Percentiles rank a stretch among this genome's conserved stretches.
These are phyloP conservation scores for Tauraco erythrolophus DNA, from an alignment of 2,113 vertebrate species.

Conservation along the genomic window DNA sequence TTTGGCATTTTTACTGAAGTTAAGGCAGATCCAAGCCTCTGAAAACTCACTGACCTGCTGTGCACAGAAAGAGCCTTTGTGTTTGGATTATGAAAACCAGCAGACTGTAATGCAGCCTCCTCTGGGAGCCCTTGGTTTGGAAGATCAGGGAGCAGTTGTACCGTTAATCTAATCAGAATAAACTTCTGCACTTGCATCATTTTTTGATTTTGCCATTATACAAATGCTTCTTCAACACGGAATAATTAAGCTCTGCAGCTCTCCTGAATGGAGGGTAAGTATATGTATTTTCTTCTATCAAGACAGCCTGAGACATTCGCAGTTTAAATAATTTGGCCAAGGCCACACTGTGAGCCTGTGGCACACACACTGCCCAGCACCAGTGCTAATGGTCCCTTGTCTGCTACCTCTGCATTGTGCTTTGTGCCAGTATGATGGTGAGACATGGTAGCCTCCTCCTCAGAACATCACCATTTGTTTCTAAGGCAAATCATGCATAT, in stretches of 20 bases:
- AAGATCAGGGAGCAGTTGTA: background rate
- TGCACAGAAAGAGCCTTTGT: background rate
- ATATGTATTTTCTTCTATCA: background rate
- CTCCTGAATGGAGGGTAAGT: background rate
- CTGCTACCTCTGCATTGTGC: background rate
- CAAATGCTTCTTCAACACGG: background rate
- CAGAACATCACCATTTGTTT: background rate
- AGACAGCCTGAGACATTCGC: fast-evolving
- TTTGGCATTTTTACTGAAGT: background rate
- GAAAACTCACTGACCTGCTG: background rate
- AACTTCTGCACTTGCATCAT: background rate
- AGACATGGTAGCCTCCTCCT: background rate
- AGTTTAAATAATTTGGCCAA: background rate
- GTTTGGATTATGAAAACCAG: background rate
- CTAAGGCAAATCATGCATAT: background rate
- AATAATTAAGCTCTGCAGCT: background rate
- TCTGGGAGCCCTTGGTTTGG: background rate
- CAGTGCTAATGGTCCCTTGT: fast-evolving
- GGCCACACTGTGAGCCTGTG: background rate
- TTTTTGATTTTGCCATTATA: background rate
- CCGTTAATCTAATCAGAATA: background rate
- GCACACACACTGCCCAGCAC: background rate
- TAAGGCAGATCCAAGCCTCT: background rate
- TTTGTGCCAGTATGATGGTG: background rate
- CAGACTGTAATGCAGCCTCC: background rate